Percentiles rank a stretch among this genome's conserved stretches.
These are phyloP conservation scores for Xestia sexstrigata DNA, from an alignment of 2,888 invertebrate genomes.

Conservation along the genomic window DNA sequence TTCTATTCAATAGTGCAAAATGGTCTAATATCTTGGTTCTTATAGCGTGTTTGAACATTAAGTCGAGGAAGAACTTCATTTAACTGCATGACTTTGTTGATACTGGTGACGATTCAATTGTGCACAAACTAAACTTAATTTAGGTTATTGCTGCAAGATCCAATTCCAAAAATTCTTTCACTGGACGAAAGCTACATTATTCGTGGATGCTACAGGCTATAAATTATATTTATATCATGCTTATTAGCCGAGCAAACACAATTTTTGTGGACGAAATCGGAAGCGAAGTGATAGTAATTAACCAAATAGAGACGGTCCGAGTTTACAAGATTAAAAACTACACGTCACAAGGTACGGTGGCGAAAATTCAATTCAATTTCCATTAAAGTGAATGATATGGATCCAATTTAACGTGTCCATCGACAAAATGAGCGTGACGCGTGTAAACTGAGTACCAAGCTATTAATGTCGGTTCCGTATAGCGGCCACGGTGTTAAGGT, in stretches of 20 bases:
- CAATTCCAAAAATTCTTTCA: too few species aligned
- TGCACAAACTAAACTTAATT: too few species aligned
- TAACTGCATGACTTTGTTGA: neutral
- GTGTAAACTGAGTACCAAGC: constrained; percentile 37
- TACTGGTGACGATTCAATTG: too few species aligned
- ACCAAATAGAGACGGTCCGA: neutral
- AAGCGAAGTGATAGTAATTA: neutral
- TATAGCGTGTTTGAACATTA: neutral
- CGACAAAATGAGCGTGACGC: constrained; percentile 57
- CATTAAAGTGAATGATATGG: constrained; percentile 62
- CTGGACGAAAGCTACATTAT: too few species aligned
- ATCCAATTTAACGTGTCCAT: constrained; percentile 67
- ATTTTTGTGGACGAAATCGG: too few species aligned
- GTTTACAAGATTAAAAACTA: neutral
- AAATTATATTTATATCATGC: too few species aligned
- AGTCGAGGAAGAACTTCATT: neutral
- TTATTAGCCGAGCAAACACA: too few species aligned
- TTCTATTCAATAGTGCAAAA: neutral
- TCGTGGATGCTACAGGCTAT: too few species aligned
- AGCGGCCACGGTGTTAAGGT: constrained; percentile 30
- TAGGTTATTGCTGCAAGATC: too few species aligned
- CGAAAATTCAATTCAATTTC: constrained; percentile 62
- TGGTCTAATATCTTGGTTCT: neutral
- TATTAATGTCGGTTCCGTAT: constrained; percentile 39
- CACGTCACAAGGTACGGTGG: constrained; percentile 14